A percentile compares a stretch with the other conserved stretches of the same genome.
These are phyloP conservation scores for Synanthedon formicaeformis DNA, from an alignment of 2,888 invertebrate genomes.

Conservation along the genomic window DNA sequence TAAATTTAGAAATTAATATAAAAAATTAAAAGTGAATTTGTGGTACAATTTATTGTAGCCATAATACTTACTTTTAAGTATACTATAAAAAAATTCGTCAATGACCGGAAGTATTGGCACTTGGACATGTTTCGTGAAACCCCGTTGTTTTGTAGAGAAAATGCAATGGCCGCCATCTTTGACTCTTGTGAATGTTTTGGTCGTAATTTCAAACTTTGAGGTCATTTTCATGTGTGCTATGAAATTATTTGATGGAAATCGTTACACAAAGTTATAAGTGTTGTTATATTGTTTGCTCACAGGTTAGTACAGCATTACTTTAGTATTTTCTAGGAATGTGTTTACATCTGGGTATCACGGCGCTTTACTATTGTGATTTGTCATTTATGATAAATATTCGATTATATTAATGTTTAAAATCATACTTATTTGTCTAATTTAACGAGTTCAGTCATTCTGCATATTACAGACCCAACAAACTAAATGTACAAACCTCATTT, in stretches of 20 bases:
- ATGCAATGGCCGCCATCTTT: constrained; percentile 89
- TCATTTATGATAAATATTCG: constrained; percentile 44
- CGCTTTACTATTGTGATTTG: constrained; percentile 71
- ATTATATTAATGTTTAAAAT: constrained; percentile 17
- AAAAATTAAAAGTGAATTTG: background rate
- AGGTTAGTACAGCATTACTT: constrained; percentile 51
- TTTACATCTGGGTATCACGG: constrained; percentile 80
- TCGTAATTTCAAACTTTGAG: constrained; percentile 66
- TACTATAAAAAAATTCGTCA: too few species aligned
- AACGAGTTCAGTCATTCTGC: constrained; percentile 19
- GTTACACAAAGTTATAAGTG: constrained; percentile 52
- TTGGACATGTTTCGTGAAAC: constrained; percentile 62
- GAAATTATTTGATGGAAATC: constrained; percentile 55
- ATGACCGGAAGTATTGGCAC: constrained; percentile 50
- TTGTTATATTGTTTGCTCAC: constrained; percentile 36
- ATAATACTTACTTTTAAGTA: too few species aligned
- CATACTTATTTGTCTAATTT: constrained; percentile 10
- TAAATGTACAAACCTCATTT: constrained; percentile 59
- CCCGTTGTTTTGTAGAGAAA: constrained; percentile 80
- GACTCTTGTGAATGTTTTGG: constrained; percentile 85
- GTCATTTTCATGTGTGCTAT: constrained; percentile 56
- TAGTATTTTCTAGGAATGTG: constrained; percentile 69
- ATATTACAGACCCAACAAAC: background rate
- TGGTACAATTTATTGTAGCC: constrained; percentile 1
- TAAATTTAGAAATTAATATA: background rate